phyloP scores from a whole-genome alignment of 1,140 invertebrate species.

The Watersipora subatra region DNA sequence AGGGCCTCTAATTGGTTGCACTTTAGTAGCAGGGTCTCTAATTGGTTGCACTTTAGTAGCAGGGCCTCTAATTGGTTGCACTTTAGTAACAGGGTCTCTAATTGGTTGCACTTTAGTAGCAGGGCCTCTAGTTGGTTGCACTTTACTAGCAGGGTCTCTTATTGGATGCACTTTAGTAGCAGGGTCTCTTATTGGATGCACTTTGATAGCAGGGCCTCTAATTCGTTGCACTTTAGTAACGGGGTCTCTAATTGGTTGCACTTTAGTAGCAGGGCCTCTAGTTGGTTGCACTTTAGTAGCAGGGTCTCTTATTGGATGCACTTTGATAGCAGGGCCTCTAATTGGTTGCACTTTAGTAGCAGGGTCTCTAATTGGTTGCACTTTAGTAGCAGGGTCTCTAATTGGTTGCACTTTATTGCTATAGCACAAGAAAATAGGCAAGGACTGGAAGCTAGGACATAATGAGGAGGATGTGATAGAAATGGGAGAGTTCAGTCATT shows the following conservation, averaged over 20 bases:
- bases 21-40: background rate
- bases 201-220: no score
- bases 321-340: background rate
- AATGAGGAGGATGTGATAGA: background rate
- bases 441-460: constrained; percentile 52
- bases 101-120: background rate
- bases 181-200: no score
- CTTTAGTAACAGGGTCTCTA: no score
- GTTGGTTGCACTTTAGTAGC: no score
- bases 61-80: background rate
- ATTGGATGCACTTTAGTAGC: no score
- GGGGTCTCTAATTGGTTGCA: background rate
- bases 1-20: constrained; percentile 37
- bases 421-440: constrained; percentile 80
- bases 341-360: background rate
- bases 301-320: background rate
- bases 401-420: background rate
- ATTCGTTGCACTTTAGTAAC: background rate
- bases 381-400: no score
- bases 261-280: background rate
- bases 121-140: background rate
- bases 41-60: background rate
- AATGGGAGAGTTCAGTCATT: constrained; percentile 14
- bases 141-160: background rate
- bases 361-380: background rate